A percentile compares a stretch with the other conserved stretches of the same genome.
phyloP scores from a whole-genome alignment of 2,113 vertebrate genomes.

The Vulpes ferrilata region DNA sequence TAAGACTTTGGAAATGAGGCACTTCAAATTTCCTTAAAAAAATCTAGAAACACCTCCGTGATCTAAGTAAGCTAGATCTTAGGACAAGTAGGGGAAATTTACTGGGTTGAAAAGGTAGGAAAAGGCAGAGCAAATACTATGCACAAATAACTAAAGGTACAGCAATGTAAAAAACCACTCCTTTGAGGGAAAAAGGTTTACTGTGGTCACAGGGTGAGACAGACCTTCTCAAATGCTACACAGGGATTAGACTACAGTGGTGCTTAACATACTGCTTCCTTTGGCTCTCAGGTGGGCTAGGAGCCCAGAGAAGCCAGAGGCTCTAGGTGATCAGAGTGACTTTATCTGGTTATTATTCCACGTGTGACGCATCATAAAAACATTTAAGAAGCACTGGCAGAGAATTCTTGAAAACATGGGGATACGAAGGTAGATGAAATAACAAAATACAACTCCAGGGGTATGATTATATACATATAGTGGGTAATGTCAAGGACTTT shows the following conservation, averaged over 20 bases:
- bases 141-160: background rate
- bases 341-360: background rate
- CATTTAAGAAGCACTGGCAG: background rate
- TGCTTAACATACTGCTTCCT: background rate
- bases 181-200: background rate
- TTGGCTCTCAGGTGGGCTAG: background rate
- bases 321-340: background rate
- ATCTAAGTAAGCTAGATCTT: background rate
- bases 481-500: background rate
- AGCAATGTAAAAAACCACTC: background rate
- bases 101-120: background rate
- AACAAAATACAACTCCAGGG: background rate
- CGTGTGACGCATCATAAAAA: background rate
- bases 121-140: background rate
- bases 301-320: background rate
- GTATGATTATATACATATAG: background rate
- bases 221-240: background rate
- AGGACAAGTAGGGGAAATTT: background rate
- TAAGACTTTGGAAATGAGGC: conserved; percentile 25
- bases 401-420: background rate
- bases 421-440: background rate
- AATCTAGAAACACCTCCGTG: background rate
- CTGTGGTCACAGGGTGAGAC: background rate
- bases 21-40: background rate
- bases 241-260: background rate